Percentiles rank a stretch among this genome's conserved stretches.
These are phyloP conservation scores for Tetragonisca angustula DNA, from an alignment of 2,888 invertebrate species.

Conservation along the genomic window DNA sequence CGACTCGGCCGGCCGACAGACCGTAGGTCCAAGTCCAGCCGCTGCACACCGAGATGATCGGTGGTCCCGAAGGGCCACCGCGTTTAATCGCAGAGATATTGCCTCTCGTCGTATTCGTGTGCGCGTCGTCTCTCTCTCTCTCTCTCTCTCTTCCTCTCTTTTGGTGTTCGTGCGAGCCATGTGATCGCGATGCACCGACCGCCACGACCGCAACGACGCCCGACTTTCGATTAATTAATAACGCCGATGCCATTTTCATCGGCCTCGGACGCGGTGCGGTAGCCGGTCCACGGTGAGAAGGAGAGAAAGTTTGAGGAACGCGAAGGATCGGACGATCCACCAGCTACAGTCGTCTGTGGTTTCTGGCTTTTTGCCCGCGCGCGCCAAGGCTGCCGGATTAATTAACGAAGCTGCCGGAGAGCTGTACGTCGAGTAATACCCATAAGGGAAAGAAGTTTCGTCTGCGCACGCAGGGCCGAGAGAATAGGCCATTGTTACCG, in stretches of 20 bases:
- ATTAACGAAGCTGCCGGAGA: constrained; percentile 56
- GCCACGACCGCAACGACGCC: constrained; percentile 22
- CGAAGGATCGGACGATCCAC: constrained; percentile 12
- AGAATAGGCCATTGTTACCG: constrained; percentile 60
- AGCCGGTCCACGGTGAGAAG: background rate
- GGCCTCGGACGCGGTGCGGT: constrained; percentile 8
- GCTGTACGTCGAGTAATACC: constrained; percentile 32
- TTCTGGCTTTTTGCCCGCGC: constrained; percentile 48
- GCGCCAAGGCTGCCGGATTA: constrained; percentile 55
- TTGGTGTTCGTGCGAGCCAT: background rate
- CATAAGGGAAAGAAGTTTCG: constrained; percentile 56
- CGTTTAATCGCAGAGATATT: constrained; percentile 71
- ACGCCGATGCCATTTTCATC: constrained; percentile 54
- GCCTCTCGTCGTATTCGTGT: constrained; percentile 4
- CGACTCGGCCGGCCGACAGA: constrained; percentile 18
- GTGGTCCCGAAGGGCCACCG: constrained; percentile 65
- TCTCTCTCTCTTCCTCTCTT: too few relatives aligned
- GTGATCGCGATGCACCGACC: background rate
- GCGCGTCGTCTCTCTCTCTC: background rate
- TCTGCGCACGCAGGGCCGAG: constrained; percentile 2
- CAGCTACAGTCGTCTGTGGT: constrained; percentile 16
- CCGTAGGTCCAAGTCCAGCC: constrained; percentile 23
- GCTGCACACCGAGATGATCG: constrained; percentile 69
- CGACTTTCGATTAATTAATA: constrained; percentile 74
- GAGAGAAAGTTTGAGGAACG: constrained; percentile 7